Evolutionary conservation across 2,888 invertebrate species (phyloP).

Genomic region (Callosobruchus maculatus): DNA sequence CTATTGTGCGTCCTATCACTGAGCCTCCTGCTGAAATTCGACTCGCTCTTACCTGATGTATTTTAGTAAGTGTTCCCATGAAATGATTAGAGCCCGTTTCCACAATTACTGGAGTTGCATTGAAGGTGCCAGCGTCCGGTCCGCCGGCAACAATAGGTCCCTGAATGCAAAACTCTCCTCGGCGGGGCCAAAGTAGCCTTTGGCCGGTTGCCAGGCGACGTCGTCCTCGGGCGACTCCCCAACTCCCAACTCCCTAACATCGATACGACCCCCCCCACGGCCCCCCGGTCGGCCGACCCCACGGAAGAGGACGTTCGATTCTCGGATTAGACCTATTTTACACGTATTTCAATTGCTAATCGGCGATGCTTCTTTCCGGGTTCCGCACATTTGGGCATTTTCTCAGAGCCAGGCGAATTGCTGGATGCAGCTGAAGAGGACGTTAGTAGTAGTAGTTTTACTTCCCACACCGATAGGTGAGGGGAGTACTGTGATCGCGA

Average conservation of each 20-base stretch:
- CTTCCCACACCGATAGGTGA: no score
- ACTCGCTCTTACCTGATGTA: no score
- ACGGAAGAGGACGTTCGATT: slow-evolving; percentile 34
- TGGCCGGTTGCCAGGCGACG: slow-evolving; percentile 43
- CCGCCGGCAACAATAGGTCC: not conserved
- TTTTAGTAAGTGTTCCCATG: not conserved
- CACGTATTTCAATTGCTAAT: slow-evolving; percentile 44
- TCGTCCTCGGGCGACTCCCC: not conserved
- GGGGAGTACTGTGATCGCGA: no score
- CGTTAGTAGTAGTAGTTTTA: no score
- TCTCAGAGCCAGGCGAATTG: not conserved
- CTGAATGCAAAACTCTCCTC: not conserved
- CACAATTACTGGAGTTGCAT: not conserved
- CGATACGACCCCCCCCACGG: slow-evolving; percentile 35
- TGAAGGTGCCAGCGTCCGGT: no score
- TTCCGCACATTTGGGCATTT: not conserved
- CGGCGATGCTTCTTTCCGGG: slow-evolving; percentile 21
- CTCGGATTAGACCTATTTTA: slow-evolving; percentile 44
- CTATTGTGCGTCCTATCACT: no score
- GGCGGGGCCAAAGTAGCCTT: slow-evolving; percentile 30
- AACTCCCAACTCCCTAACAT: slow-evolving; percentile 28
- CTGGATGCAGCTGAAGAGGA: not conserved
- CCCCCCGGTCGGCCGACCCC: no score
- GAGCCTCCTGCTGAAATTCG: no score
- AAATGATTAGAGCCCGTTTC: not conserved